Base-by-base conservation (phyloP, 1,140 invertebrate genomes). In the Eupeodes corollae region DNA sequence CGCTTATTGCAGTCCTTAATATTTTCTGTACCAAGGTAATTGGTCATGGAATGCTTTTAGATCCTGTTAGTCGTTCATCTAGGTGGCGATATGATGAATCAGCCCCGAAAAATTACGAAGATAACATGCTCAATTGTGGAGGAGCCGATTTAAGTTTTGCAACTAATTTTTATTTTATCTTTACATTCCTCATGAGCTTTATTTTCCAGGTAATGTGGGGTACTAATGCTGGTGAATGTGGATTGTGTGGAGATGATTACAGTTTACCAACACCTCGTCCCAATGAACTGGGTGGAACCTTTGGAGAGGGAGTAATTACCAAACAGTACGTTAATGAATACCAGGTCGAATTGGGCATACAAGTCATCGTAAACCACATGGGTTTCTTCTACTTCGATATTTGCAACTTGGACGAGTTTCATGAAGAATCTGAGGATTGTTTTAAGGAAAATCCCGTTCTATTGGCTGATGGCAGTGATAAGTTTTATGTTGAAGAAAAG, bases 1-100 rank as follows among this genome's bases (percentile, higher is more conserved):
- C n/a, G n/a, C n/a, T n/a, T n/a, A n/a, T n/a, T n/a, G n/a, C n/a
- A n/a, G n/a, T n/a, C n/a, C n/a, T n/a, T n/a, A n/a, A 26, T 26
- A 26, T 26, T 26, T 5, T 26, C 8, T 26, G 3, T 26, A 8
- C 21, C 21, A 8, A 8, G 3, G 21, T 50, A 19, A 44, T 43
- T 16, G 76, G 74, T 9, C 84, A 87, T 65, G 84, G 83, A 5
- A 76, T 78, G 65, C 63, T 86, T 56, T 59, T 83, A 52, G 74
- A 79, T 50, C 84, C 84, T 0, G 73, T 78, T 8, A 75, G 77
- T 26, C 71, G 84, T 50, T 75, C 75, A 44, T 75, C 76, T 13
- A 69, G 80, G n/a, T 85, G 80, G 80, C 72, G 82, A 32, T 69
- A 70, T 38, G 75, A 79, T 18, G 71, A 68, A 41, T 51, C 65